Evolutionary conservation across 2,888 invertebrate genomes (phyloP).

Genomic region (Chrysolina haemoptera): DNA sequence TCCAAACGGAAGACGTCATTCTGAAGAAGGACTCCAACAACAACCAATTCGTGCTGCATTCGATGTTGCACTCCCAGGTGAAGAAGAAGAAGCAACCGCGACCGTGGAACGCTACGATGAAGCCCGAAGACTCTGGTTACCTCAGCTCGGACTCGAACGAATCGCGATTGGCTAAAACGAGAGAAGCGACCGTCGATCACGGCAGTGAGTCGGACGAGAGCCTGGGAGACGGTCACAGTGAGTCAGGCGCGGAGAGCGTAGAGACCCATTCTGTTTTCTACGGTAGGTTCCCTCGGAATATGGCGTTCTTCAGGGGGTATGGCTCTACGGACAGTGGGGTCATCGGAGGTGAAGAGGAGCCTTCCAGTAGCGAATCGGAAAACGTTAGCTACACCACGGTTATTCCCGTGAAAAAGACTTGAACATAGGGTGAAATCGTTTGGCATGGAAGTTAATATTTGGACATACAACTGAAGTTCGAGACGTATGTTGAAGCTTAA

Average conservation of each 20-base stretch:
- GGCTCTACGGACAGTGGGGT: slow-evolving; percentile 68
- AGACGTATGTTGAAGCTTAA: too few relatives aligned
- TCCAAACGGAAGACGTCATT: slow-evolving; percentile 54
- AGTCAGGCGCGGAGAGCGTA: slow-evolving; percentile 89
- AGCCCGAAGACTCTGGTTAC: slow-evolving; percentile 84
- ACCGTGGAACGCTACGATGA: slow-evolving; percentile 53
- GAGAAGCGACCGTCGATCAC: slow-evolving; percentile 52
- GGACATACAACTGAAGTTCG: background rate
- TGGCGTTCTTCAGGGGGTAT: slow-evolving; percentile 46
- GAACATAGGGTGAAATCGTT: background rate
- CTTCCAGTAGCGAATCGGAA: slow-evolving; percentile 69
- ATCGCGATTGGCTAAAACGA: slow-evolving; percentile 32
- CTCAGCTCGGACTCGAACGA: slow-evolving; percentile 79
- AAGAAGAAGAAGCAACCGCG: slow-evolving; percentile 56
- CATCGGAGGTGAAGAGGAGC: slow-evolving; percentile 61
- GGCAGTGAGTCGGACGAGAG: slow-evolving; percentile 84
- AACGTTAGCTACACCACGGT: slow-evolving; percentile 70
- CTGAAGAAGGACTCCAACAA: slow-evolving; percentile 62
- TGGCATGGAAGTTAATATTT: background rate
- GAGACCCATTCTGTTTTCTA: slow-evolving; percentile 91
- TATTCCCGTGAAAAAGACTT: slow-evolving; percentile 43
- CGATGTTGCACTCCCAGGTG: slow-evolving; percentile 33
- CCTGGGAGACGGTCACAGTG: slow-evolving; percentile 86
- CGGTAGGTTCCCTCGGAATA: slow-evolving; percentile 76
- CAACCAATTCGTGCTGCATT: slow-evolving; percentile 63